Conservation (phyloP, 2,888 invertebrate genomes). For the Rhagonycha lutea region DNA sequence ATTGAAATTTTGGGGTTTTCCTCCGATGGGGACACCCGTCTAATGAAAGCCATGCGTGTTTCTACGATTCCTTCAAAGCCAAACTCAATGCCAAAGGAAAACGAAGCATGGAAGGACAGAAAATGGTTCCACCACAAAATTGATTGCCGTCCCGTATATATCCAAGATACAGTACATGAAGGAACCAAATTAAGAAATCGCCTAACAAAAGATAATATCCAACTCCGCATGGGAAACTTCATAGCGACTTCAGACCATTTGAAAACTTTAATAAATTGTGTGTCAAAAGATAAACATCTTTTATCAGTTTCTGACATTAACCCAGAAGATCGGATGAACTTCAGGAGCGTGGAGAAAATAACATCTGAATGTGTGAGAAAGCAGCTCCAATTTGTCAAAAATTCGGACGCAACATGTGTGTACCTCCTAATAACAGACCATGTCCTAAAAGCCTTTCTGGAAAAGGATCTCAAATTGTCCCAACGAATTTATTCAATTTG, state of each 20-base stretch:
- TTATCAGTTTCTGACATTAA: slow-evolving; percentile 28
- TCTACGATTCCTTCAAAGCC: no score
- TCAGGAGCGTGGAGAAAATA: slow-evolving; percentile 34
- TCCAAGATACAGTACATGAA: slow-evolving; percentile 39
- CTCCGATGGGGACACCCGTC: no score
- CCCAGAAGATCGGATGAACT: slow-evolving; percentile 38
- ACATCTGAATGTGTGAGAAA: no score
- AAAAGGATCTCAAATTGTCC: neutral
- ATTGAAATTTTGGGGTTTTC: slow-evolving; percentile 20
- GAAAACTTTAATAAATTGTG: slow-evolving; percentile 23
- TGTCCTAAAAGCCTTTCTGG: neutral
- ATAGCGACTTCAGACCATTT: slow-evolving; percentile 33
- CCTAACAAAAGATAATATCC: slow-evolving; percentile 33
- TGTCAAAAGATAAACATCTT: slow-evolving; percentile 37
- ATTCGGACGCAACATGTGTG: slow-evolving; percentile 32
- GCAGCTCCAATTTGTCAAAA: slow-evolving; percentile 32
- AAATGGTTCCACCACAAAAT: slow-evolving; percentile 26
- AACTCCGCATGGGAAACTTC: slow-evolving; percentile 34
- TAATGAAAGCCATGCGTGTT: no score
- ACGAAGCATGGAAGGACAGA: neutral
- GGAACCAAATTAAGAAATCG: slow-evolving; percentile 36
- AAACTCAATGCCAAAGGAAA: no score
- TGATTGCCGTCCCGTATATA: slow-evolving; percentile 14
- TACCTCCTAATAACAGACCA: slow-evolving; percentile 34
- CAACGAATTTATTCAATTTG: slow-evolving; percentile 27